Percentiles rank a stretch among this genome's conserved stretches.
Evolutionary conservation across 2,797 vertebrate species (phyloP).

Genomic region (Scleropages formosus): DNA sequence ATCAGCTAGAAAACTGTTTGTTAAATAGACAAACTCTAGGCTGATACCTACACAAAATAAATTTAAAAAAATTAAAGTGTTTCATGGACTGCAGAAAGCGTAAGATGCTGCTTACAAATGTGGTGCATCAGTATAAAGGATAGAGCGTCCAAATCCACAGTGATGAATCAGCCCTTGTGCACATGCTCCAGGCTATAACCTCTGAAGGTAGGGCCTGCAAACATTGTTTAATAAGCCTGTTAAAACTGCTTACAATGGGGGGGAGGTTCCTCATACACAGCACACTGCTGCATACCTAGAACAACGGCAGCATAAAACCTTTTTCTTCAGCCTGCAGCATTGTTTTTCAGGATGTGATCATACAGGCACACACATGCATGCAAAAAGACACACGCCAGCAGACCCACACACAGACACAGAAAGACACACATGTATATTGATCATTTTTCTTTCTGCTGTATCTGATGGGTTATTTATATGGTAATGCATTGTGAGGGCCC

Average conservation of each 20-base stretch:
- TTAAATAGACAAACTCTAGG: not conserved
- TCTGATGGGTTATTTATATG: conserved; percentile 75
- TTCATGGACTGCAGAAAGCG: conserved; percentile 65
- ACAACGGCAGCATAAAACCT: not conserved
- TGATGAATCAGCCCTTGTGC: conserved; percentile 61
- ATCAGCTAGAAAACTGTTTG: not conserved
- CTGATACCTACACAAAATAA: not conserved
- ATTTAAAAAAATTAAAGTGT: conserved; percentile 50
- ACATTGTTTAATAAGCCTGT: conserved; percentile 63
- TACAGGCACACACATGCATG: not conserved
- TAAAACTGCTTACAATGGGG: conserved; percentile 62
- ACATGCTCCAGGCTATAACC: conserved; percentile 62
- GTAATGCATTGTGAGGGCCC: conserved; percentile 56
- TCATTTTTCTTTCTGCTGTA: conserved; percentile 53
- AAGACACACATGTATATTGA: conserved; percentile 56
- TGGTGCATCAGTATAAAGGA: conserved; percentile 69
- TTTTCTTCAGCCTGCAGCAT: not conserved
- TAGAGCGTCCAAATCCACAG: conserved; percentile 55
- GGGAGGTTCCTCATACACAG: conserved; percentile 37
- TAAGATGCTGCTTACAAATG: conserved; percentile 59
- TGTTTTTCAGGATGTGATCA: not conserved
- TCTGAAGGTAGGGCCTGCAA: conserved; percentile 53
- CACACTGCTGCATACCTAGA: conserved; percentile 26
- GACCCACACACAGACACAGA: conserved; percentile 22
- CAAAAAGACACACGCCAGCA: not conserved